These are phyloP conservation scores for Phengaris alcon DNA, from an alignment of 2,888 invertebrate genomes.

Conservation along the genomic window DNA sequence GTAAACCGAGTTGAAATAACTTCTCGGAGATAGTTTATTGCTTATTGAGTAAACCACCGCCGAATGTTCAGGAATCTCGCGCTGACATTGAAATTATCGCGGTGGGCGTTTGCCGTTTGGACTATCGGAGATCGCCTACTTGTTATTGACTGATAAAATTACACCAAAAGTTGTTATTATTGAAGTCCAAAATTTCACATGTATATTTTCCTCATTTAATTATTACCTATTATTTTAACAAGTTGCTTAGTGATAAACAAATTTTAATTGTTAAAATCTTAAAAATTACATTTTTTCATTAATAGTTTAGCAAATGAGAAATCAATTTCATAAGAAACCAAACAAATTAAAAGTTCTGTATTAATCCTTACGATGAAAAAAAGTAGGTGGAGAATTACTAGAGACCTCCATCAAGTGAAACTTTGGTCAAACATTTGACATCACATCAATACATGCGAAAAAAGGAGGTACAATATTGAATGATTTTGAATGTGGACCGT, in stretches of 20 bases:
- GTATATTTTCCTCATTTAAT: no score
- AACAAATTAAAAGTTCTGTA: no score
- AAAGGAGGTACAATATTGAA: background rate
- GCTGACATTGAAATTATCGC: conserved; percentile 77
- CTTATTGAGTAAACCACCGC: conserved; percentile 64
- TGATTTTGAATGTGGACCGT: conserved; percentile 13
- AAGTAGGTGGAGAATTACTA: background rate
- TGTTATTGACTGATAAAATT: no score
- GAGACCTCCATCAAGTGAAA: background rate
- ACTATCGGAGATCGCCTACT: background rate
- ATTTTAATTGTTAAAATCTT: no score
- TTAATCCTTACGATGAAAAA: no score
- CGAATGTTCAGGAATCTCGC: conserved; percentile 68
- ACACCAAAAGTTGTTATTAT: no score
- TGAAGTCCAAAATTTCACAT: no score
- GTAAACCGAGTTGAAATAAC: conserved; percentile 76
- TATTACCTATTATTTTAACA: no score
- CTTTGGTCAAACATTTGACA: background rate
- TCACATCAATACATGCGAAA: background rate
- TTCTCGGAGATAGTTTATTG: conserved; percentile 78
- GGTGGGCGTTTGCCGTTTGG: conserved; percentile 64
- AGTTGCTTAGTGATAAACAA: no score
- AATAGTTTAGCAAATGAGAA: no score
- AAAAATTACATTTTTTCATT: no score
- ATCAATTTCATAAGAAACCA: no score